These are phyloP conservation scores for Ophioninae sp. DNA, from an alignment of 2,888 invertebrate genomes.

Conservation along the genomic window DNA sequence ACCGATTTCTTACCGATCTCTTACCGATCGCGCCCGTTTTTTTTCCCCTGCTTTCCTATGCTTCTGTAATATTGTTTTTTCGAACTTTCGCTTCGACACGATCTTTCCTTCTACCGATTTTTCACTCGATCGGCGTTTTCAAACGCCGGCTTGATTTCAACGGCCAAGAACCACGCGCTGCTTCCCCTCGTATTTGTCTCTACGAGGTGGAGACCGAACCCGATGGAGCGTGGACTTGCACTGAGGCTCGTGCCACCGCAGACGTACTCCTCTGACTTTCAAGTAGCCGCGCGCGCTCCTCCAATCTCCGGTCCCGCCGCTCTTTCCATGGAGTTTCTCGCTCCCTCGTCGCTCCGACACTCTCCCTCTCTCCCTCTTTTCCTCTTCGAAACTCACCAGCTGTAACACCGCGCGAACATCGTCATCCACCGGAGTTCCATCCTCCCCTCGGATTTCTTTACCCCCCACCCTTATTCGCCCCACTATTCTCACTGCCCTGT, in stretches of 20 bases:
- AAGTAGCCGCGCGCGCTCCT: slow-evolving; percentile 55
- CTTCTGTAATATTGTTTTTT: not conserved
- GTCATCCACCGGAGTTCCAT: slow-evolving; percentile 9
- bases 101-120: too few relatives aligned
- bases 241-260: slow-evolving; percentile 61
- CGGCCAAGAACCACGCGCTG: slow-evolving; percentile 1
- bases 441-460: not conserved
- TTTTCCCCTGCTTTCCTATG: not conserved
- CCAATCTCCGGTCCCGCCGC: slow-evolving; percentile 35
- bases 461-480: not conserved
- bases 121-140: not conserved
- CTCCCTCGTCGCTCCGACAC: slow-evolving; percentile 1
- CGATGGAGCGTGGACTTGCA: slow-evolving; percentile 63
- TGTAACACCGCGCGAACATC: slow-evolving; percentile 25
- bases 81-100: not conserved
- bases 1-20: slow-evolving; percentile 10
- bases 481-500: not conserved
- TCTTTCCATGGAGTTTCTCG: slow-evolving; percentile 14
- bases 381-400: not conserved
- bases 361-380: not conserved
- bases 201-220: slow-evolving; percentile 48
- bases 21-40: not conserved
- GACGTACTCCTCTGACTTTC: slow-evolving; percentile 56
- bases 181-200: not conserved
- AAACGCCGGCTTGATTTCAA: slow-evolving; percentile 15